These are phyloP conservation scores for Phataginus tricuspis DNA, from an alignment of 2,797 vertebrate genomes.

Conservation along the genomic window DNA sequence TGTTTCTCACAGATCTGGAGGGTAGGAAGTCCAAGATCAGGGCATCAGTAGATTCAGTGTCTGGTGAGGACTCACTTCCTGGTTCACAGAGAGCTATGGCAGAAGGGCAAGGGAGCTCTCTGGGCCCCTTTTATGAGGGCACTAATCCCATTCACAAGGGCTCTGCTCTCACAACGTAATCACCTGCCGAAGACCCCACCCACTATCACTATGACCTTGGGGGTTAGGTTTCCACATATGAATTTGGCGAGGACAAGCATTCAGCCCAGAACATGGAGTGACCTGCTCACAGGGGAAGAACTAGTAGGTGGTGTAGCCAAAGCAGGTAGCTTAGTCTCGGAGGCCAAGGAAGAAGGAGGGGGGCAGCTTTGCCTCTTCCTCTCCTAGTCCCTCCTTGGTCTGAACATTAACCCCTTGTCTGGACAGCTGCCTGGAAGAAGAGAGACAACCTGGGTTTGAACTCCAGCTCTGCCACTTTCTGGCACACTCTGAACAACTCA, in stretches of 20 bases:
- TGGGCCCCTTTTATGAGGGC: not conserved
- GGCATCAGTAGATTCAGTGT: not conserved
- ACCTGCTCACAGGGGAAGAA: accelerated
- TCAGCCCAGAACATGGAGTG: not conserved
- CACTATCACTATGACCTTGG: not conserved
- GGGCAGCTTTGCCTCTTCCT: accelerated
- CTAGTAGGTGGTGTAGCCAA: not conserved
- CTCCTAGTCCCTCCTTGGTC: too few relatives aligned
- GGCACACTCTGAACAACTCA: not conserved
- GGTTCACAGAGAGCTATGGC: not conserved
- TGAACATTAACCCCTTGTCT: accelerated
- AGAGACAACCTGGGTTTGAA: not conserved
- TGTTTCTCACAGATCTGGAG: not conserved
- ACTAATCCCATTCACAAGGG: not conserved
- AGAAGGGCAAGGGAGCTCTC: not conserved
- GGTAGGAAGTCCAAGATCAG: not conserved
- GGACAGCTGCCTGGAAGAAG: not conserved
- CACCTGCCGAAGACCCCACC: not conserved
- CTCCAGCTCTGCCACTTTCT: not conserved
- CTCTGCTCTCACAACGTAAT: not conserved
- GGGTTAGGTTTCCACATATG: not conserved
- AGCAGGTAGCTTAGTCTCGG: not conserved
- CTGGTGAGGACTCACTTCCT: not conserved
- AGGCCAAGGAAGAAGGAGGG: not conserved
- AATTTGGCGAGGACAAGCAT: not conserved